phyloP scores from a whole-genome alignment of 2,797 vertebrate species.

The Diplodus sargus region DNA sequence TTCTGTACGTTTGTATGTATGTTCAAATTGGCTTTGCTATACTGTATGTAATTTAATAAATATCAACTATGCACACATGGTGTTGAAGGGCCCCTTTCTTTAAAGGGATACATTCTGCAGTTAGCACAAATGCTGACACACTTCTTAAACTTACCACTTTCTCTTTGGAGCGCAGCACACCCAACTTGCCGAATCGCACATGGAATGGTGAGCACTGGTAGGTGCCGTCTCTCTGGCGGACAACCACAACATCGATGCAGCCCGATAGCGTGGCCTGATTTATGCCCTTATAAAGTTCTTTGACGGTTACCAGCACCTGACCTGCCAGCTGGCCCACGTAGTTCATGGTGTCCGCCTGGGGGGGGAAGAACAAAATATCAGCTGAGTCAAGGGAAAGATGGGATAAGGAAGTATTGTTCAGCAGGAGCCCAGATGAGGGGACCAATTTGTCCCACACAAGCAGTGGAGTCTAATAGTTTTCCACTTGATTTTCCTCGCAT shows the following conservation, averaged over 20 bases:
- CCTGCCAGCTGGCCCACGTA: constrained; percentile 98
- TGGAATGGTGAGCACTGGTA: constrained; percentile 98
- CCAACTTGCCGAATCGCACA: constrained; percentile 97
- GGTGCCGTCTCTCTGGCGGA: constrained; percentile 93
- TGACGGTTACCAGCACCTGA: constrained; percentile 97
- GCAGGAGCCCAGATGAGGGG: neutral
- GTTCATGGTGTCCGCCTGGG: constrained; percentile 95
- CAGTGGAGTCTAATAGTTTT: neutral
- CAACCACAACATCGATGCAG: constrained; percentile 97
- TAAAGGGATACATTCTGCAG: neutral
- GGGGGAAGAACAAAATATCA: constrained; percentile 19
- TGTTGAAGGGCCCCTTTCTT: neutral
- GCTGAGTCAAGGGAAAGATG: constrained; percentile 9
- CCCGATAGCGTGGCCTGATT: constrained; percentile 98
- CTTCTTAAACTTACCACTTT: constrained; percentile 91
- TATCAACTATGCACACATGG: neutral
- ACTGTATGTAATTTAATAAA: neutral
- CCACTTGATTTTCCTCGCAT: constrained; percentile 5
- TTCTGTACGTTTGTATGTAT: neutral
- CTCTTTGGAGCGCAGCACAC: constrained; percentile 97
- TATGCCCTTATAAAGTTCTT: constrained; percentile 98
- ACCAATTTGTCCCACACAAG: neutral
- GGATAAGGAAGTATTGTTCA: constrained; percentile 15
- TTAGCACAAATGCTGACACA: neutral
- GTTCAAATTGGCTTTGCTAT: neutral